Conservation (phyloP, 1,140 invertebrate species). For the Drosophila burlai region DNA sequence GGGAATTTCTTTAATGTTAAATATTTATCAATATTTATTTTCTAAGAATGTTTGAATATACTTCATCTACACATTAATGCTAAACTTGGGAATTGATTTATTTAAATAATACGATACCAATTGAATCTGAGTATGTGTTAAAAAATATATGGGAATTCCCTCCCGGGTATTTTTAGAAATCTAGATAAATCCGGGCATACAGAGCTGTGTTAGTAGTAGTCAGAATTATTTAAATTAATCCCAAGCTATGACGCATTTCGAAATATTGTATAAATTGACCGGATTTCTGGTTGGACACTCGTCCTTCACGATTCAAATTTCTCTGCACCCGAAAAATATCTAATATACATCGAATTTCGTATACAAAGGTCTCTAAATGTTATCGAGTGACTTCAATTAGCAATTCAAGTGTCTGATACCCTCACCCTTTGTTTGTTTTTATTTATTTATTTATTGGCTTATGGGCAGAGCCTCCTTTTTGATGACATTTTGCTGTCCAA, state of each 20-base stretch:
- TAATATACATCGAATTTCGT: background rate
- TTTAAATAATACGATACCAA: too few species aligned
- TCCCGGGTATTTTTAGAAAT: background rate
- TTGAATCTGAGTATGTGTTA: background rate
- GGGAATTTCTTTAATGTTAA: background rate
- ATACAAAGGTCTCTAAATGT: constrained; percentile 33
- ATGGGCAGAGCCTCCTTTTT: constrained; percentile 33
- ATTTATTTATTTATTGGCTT: constrained; percentile 2
- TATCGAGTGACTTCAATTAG: constrained; percentile 70
- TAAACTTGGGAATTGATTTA: background rate
- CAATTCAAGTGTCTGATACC: constrained; percentile 37
- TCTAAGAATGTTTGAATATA: too few species aligned
- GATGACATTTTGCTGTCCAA: constrained; percentile 51
- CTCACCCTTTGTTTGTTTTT: constrained; percentile 3
- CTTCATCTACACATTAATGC: background rate
- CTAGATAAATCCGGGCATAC: background rate
- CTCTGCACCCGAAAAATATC: background rate
- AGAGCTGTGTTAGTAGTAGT: background rate
- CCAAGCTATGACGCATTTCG: constrained; percentile 12
- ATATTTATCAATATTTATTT: background rate
- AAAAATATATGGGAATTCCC: constrained; percentile 2
- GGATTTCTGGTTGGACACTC: background rate
- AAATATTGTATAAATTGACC: background rate
- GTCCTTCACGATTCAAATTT: constrained; percentile 10
- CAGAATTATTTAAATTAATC: constrained; percentile 31